These are phyloP conservation scores for Parnassius smintheus DNA, from an alignment of 2,888 invertebrate species.

Conservation along the genomic window DNA sequence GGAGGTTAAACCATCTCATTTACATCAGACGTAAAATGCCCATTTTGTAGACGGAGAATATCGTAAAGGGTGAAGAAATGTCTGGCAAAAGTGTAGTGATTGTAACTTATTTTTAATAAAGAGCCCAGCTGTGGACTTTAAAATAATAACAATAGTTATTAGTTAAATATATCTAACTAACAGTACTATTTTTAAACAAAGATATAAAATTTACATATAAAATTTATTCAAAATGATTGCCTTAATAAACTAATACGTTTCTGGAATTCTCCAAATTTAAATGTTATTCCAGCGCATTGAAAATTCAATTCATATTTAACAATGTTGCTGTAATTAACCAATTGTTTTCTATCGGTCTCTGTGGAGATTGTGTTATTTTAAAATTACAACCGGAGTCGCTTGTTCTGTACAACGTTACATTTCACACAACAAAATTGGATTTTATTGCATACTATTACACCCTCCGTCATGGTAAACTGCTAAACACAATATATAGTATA, in stretches of 20 bases:
- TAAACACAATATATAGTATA: no score
- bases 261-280: constrained; percentile 6
- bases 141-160: no score
- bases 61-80: no score
- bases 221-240: constrained; percentile 9
- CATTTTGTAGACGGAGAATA: no score
- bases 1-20: no score
- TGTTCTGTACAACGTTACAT: neutral
- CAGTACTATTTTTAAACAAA: no score
- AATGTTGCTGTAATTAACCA: constrained; percentile 4
- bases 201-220: neutral
- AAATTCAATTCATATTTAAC: constrained; percentile 21
- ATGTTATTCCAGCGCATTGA: constrained; percentile 13
- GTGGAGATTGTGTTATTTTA: constrained; percentile 12
- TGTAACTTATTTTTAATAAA: no score
- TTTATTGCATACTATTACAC: neutral
- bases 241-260: constrained; percentile 12
- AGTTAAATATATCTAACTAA: no score
- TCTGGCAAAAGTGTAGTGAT: no score
- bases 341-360: constrained; percentile 22
- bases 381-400: constrained; percentile 4
- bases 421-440: neutral
- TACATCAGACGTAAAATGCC: no score
- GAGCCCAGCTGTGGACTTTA: no score
- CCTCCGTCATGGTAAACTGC: neutral